Conservation (phyloP, 2,888 invertebrate species). For the Hemaris fuciformis region DNA sequence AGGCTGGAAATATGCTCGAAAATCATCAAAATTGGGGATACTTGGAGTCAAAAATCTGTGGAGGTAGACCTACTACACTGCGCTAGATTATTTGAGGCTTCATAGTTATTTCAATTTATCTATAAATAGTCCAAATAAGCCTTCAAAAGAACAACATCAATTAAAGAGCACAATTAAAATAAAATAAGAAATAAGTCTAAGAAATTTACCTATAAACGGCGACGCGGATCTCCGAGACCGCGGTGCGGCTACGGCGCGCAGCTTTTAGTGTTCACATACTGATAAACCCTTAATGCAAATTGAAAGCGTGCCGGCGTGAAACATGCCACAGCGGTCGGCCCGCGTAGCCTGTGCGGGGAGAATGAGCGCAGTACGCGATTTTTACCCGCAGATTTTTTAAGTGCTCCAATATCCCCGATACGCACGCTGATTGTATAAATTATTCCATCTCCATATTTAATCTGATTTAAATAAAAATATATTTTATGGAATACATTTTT, state of each 20-base stretch:
- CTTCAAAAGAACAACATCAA: too few species aligned
- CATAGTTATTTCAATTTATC: too few species aligned
- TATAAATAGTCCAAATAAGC: too few species aligned
- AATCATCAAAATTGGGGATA: too few species aligned
- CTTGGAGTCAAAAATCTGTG: too few species aligned
- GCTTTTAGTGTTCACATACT: constrained; percentile 45
- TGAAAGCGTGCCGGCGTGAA: constrained; percentile 47
- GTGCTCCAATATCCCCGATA: constrained; percentile 1
- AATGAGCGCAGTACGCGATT: neutral
- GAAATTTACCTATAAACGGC: neutral
- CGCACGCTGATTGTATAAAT: constrained; percentile 9
- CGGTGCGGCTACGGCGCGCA: constrained; percentile 5
- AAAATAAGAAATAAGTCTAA: neutral
- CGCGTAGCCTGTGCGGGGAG: neutral
- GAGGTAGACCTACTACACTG: too few species aligned
- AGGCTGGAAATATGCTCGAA: too few species aligned
- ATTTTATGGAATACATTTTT: neutral
- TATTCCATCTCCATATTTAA: constrained; percentile 5
- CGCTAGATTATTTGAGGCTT: too few species aligned
- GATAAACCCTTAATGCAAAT: constrained; percentile 54
- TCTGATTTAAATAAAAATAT: constrained; percentile 3
- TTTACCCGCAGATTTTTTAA: constrained; percentile 1
- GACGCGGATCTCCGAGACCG: neutral
- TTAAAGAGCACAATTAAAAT: too few species aligned
- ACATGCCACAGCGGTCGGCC: constrained; percentile 31